Conservation (phyloP, 2,888 invertebrate species). For the Agriotes lineatus region DNA sequence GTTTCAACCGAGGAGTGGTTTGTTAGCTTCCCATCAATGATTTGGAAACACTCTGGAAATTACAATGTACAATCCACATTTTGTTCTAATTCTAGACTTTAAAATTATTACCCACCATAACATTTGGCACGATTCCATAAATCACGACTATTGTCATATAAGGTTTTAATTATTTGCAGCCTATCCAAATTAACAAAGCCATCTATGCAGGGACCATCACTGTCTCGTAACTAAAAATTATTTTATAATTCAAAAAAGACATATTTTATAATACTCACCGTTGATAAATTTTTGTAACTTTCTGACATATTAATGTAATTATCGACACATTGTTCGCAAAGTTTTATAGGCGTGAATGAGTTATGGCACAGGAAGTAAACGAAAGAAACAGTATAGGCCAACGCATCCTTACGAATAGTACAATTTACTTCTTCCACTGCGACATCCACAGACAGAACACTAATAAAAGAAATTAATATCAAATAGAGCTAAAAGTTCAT, state of each 20-base stretch:
- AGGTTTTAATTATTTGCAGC: constrained; percentile 72
- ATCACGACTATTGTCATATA: constrained; percentile 69
- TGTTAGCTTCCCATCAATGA: constrained; percentile 64
- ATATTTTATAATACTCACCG: constrained; percentile 14
- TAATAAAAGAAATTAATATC: not conserved
- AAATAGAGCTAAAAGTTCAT: too few species aligned
- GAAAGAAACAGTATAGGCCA: constrained; percentile 71
- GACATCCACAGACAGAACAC: not conserved
- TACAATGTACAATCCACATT: constrained; percentile 26
- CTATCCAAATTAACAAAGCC: constrained; percentile 73
- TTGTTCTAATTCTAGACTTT: not conserved
- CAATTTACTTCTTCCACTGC: constrained; percentile 42
- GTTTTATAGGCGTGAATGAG: constrained; percentile 72
- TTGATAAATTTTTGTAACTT: constrained; percentile 68
- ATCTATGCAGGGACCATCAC: constrained; percentile 71
- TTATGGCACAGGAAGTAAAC: constrained; percentile 73
- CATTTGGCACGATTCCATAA: constrained; percentile 76
- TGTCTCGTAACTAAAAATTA: constrained; percentile 56
- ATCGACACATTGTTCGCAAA: constrained; percentile 73
- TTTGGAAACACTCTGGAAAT: constrained; percentile 71
- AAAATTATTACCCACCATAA: constrained; percentile 69
- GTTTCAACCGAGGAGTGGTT: constrained; percentile 67
- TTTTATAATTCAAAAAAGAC: constrained; percentile 1
- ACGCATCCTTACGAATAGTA: constrained; percentile 57
- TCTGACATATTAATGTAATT: constrained; percentile 68